Evolutionary conservation across 2,797 vertebrate species (phyloP), one percentile per base, ranked within the genome.

Genomic region (Oryzias sinensis): DNA sequence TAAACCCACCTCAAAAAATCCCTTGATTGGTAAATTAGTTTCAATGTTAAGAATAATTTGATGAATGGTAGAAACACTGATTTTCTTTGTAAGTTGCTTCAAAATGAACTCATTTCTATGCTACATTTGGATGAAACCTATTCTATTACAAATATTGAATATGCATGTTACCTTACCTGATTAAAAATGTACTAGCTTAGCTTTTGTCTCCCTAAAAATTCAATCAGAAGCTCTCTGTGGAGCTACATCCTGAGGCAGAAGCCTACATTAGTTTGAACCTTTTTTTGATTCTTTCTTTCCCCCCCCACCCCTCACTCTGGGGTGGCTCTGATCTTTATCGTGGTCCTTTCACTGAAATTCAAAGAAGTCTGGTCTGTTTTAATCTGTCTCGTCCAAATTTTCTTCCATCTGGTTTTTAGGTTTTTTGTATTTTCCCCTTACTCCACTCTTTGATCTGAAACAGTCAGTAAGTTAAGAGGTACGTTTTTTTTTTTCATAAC

Each of bases 401-500:
- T 65, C 82, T 80, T 74, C 33, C 37, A 66, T 83, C 70, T 62
- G 49, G 62, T 76, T 59, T 70, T 72, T 65, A 55, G 50, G 45
- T 59, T 48, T 64, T 61, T 48, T 33, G 4, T 65, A 56, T 68
- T 53, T 61, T 44, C 24, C 47, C 40, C 41, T 66, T 49, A 60
- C 59, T 41, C 59, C 62, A 54, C 18, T 48, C 72, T 87, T 83
- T 84, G 83, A 82, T 87, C 75, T 68, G 17, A 61, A 79, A 74
- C 65, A 80, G 73, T 68, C 65, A 74, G 59, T 56, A 59, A 80
- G 80, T 83, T 79, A 74, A 85, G 83, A 86, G 78, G 79, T 86
- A 65, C 71, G 68, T 46, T 60, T 27, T 65, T 33, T 37, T 68
- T 73, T 76, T 64, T 70, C 71, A 54, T 59, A 62, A 73, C 70